Conservation (phyloP, 2,888 invertebrate genomes). For the Carabus problematicus region DNA sequence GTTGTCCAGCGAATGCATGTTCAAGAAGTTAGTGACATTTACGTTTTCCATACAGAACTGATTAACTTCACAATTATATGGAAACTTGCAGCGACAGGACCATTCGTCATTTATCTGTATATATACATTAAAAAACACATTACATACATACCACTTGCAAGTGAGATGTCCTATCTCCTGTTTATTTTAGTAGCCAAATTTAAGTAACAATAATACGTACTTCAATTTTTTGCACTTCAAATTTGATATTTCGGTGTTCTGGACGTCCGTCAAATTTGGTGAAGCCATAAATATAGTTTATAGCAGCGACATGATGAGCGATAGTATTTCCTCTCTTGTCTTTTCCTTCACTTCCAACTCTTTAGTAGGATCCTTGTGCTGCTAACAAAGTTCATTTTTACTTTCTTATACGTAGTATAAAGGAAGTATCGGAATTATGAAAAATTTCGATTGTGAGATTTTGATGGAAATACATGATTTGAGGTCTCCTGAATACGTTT, state of each 20-base stretch:
- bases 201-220: too few species aligned
- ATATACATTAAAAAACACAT: slow-evolving; percentile 52
- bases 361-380: slow-evolving; percentile 77
- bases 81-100: slow-evolving; percentile 69
- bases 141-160: not conserved
- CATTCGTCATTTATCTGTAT: slow-evolving; percentile 89
- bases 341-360: slow-evolving; percentile 80
- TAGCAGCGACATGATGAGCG: slow-evolving; percentile 98
- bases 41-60: slow-evolving; percentile 96
- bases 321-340: slow-evolving; percentile 95
- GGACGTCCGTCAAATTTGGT: slow-evolving; percentile 92
- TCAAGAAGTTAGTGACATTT: slow-evolving; percentile 98
- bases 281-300: slow-evolving; percentile 95
- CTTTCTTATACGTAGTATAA: too few species aligned
- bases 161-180: slow-evolving; percentile 44
- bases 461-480: too few species aligned
- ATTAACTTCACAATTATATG: slow-evolving; percentile 73
- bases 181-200: not conserved
- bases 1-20: slow-evolving; percentile 95
- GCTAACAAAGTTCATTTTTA: too few species aligned
- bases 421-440: too few species aligned
- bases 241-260: slow-evolving; percentile 92
- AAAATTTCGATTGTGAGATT: too few species aligned
- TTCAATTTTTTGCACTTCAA: slow-evolving; percentile 91
- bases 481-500: too few species aligned